phyloP scores from a whole-genome alignment of 2,888 invertebrate genomes.

The Parascotia fuliginaria region DNA sequence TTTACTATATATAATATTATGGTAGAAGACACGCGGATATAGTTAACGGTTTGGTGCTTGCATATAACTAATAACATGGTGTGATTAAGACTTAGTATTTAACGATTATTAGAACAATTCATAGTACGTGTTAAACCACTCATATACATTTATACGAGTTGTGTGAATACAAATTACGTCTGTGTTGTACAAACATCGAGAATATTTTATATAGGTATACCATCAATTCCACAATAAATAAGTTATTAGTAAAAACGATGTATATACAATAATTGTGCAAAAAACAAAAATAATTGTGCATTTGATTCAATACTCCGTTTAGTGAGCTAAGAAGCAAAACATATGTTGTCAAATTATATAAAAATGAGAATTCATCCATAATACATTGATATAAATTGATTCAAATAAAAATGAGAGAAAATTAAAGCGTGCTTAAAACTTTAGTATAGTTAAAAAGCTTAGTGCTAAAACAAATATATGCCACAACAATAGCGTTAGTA shows the following conservation, averaged over 20 bases:
- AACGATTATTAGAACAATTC: background rate
- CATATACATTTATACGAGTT: slow-evolving; percentile 1
- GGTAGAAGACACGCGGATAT: slow-evolving; percentile 23
- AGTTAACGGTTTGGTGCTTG: background rate
- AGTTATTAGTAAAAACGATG: slow-evolving; percentile 8
- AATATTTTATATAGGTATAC: slow-evolving; percentile 12
- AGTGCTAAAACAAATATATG: slow-evolving; percentile 35
- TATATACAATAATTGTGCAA: slow-evolving; percentile 50
- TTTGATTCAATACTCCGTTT: slow-evolving; percentile 53
- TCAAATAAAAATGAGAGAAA: slow-evolving; percentile 39
- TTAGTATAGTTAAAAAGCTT: slow-evolving; percentile 46
- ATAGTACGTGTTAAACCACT: background rate
- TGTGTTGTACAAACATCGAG: slow-evolving; percentile 7
- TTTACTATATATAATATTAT: background rate
- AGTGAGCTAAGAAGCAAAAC: slow-evolving; percentile 45
- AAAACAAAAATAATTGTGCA: slow-evolving; percentile 55
- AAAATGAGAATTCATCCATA: slow-evolving; percentile 45
- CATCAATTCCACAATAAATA: slow-evolving; percentile 36
- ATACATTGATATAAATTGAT: slow-evolving; percentile 46
- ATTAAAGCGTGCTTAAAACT: slow-evolving; percentile 48
- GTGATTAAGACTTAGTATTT: background rate
- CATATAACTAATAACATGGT: background rate
- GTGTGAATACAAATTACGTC: slow-evolving; percentile 4
- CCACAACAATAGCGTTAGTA: slow-evolving; percentile 46
- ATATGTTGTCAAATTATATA: slow-evolving; percentile 43